A percentile compares a stretch with the other conserved stretches of the same genome.
Evolutionary conservation across 2,888 invertebrate species (phyloP).

Genomic region (Parnassius mnemosyne): DNA sequence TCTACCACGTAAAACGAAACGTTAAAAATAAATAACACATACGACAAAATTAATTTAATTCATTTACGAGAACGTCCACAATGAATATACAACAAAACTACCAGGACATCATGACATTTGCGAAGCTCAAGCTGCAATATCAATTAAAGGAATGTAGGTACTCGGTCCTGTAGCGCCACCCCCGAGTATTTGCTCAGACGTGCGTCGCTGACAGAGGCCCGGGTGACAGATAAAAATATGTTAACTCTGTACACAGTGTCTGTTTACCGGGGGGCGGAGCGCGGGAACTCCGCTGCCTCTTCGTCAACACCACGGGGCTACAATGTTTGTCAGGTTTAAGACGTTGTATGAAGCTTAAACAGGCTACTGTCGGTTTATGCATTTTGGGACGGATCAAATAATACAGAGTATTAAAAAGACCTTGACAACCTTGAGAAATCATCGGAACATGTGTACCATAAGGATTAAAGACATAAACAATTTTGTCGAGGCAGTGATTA

Average conservation of each 20-base stretch:
- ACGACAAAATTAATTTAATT: no score
- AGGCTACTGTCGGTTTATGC: slow-evolving; percentile 16
- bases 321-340: slow-evolving; percentile 29
- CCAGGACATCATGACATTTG: slow-evolving; percentile 50
- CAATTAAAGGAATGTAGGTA: slow-evolving; percentile 57
- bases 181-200: slow-evolving; percentile 65
- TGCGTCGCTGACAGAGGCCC: slow-evolving; percentile 49
- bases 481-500: no score
- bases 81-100: slow-evolving; percentile 28
- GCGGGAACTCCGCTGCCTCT: background rate
- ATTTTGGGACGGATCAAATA: background rate
- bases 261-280: slow-evolving; percentile 42
- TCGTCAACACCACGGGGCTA: background rate
- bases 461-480: no score
- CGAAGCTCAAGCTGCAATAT: slow-evolving; percentile 43
- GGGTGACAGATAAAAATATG: slow-evolving; percentile 71
- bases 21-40: no score
- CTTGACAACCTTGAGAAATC: background rate
- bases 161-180: slow-evolving; percentile 50
- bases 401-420: background rate
- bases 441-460: no score
- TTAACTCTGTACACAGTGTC: slow-evolving; percentile 62
- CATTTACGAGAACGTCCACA: background rate
- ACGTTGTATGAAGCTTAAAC: slow-evolving; percentile 16
- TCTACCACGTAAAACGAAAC: no score